phyloP scores from a whole-genome alignment of 2,113 vertebrate species.

The Paracyprichromis sp. region DNA sequence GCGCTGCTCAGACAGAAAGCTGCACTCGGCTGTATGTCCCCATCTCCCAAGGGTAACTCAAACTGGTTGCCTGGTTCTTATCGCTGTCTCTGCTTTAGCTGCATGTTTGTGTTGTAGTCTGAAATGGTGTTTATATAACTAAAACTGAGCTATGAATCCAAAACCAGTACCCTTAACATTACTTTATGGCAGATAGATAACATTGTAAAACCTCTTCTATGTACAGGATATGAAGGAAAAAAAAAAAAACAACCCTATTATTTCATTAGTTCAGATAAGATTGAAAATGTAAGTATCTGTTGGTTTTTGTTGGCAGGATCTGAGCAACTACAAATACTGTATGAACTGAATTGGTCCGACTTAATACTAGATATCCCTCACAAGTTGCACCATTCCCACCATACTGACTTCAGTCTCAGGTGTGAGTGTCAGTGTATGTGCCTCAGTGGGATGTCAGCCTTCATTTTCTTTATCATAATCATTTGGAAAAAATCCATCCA shows the following conservation, averaged over 20 bases:
- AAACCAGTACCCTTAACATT: neutral
- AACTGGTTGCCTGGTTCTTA: conserved; percentile 9
- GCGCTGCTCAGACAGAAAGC: conserved; percentile 5
- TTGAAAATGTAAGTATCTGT: neutral
- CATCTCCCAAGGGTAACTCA: conserved; percentile 29
- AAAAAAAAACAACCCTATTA: neutral
- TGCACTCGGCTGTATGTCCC: conserved; percentile 20
- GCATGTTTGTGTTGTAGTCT: conserved; percentile 19
- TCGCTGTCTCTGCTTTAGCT: neutral
- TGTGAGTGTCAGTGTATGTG: neutral
- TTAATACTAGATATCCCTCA: neutral
- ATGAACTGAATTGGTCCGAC: neutral
- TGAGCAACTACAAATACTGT: neutral
- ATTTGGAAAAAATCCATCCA: neutral
- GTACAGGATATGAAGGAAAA: rapidly evolving
- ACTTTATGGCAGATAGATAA: neutral
- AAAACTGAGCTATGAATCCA: neutral
- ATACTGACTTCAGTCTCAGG: neutral
- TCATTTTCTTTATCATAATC: neutral
- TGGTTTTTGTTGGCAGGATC: neutral
- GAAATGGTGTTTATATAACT: neutral
- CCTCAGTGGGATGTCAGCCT: neutral
- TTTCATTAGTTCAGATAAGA: neutral
- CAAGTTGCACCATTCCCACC: neutral
- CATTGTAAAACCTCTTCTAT: neutral